These are phyloP conservation scores for Cavia aperea DNA, from an alignment of 2,113 vertebrate species.

Conservation along the genomic window DNA sequence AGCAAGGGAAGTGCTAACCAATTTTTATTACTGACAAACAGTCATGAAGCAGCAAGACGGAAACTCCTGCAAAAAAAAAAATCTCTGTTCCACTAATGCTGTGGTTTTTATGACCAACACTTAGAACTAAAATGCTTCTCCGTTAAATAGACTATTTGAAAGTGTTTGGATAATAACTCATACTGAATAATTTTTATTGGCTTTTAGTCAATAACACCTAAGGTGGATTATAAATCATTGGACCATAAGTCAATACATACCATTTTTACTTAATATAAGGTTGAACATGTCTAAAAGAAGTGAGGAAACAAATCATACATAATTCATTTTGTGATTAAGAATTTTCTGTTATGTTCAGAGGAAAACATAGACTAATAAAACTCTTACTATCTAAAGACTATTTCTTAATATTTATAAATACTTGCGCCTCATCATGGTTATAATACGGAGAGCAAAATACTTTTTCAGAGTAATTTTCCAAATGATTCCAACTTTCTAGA, in stretches of 20 bases:
- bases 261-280: neutral
- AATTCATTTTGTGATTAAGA: neutral
- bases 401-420: neutral
- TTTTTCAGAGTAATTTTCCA: neutral
- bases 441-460: neutral
- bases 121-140: constrained; percentile 27
- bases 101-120: constrained; percentile 15
- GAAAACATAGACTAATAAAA: neutral
- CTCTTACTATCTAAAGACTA: neutral
- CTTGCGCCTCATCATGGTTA: neutral
- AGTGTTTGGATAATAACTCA: neutral
- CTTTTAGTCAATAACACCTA: neutral
- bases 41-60: constrained; percentile 15
- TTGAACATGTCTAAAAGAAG: neutral
- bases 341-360: neutral
- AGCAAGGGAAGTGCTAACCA: constrained; percentile 18
- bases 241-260: neutral
- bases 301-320: neutral
- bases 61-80: constrained; percentile 1
- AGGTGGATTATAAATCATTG: neutral
- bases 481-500: neutral
- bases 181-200: neutral
- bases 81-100: neutral
- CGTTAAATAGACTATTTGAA: neutral
- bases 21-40: constrained; percentile 46